Evolutionary conservation across 2,797 vertebrate genomes (phyloP).

Genomic region (Caiman crocodilus): DNA sequence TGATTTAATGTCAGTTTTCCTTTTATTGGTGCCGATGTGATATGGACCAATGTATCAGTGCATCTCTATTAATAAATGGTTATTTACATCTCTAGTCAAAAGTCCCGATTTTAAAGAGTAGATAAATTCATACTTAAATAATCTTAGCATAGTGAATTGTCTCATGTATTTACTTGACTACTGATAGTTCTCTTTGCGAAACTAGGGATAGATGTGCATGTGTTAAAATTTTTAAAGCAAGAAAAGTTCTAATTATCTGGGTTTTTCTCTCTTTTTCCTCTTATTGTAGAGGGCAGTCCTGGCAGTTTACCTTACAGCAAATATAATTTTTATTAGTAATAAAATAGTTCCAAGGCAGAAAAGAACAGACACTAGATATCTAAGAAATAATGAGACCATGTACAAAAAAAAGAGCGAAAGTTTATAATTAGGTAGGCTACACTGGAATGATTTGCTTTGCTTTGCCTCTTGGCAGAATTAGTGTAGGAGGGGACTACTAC

Average conservation of each 20-base stretch:
- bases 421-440: background rate
- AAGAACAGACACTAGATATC: fast-evolving
- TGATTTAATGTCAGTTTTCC: too few relatives aligned
- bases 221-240: background rate
- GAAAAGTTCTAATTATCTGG: background rate
- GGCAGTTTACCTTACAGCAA: background rate
- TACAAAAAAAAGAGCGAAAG: background rate
- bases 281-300: background rate
- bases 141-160: background rate
- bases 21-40: too few relatives aligned
- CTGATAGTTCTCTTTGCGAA: background rate
- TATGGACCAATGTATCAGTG: too few relatives aligned
- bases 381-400: background rate
- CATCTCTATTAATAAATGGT: too few relatives aligned
- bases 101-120: background rate
- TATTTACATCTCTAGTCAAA: too few relatives aligned
- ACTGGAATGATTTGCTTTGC: background rate
- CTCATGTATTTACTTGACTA: background rate
- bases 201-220: background rate
- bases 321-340: background rate
- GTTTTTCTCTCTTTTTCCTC: too few relatives aligned
- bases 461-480: background rate
- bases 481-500: fast-evolving
- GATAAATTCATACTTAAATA: fast-evolving
- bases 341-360: background rate